phyloP scores from a whole-genome alignment of 2,888 invertebrate genomes.

The Liposcelis brunnea region DNA sequence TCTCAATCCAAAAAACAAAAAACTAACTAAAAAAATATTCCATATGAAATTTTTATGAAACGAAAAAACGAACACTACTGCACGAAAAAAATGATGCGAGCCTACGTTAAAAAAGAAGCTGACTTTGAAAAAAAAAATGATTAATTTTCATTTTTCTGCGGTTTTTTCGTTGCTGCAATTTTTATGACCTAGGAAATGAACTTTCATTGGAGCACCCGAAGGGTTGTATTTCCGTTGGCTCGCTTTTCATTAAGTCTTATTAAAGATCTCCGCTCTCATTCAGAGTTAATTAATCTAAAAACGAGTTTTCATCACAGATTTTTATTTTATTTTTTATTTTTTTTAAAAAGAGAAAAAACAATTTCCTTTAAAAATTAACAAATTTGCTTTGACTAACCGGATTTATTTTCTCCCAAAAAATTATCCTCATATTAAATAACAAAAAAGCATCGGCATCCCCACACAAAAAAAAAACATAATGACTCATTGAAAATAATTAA shows the following conservation, averaged over 20 bases:
- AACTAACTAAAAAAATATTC: too few relatives aligned
- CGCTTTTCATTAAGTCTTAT: too few relatives aligned
- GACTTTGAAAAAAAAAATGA: constrained; percentile 12
- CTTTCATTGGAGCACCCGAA: constrained; percentile 8
- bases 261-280: constrained; percentile 1
- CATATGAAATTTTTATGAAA: too few relatives aligned
- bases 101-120: too few relatives aligned
- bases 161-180: constrained; percentile 10
- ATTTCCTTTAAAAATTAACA: constrained; percentile 7
- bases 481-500: too few relatives aligned
- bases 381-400: constrained; percentile 1
- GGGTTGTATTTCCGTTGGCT: too few relatives aligned
- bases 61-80: too few relatives aligned
- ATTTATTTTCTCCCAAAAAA: constrained; percentile 7
- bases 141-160: constrained; percentile 25
- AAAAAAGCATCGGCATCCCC: neutral
- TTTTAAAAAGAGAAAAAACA: neutral
- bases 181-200: constrained; percentile 17
- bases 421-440: constrained; percentile 1
- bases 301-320: constrained; percentile 7
- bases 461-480: constrained; percentile 1
- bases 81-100: too few relatives aligned
- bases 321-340: neutral
- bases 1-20: too few relatives aligned
- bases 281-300: constrained; percentile 5